Percentiles rank a stretch among this genome's conserved stretches.
These are phyloP conservation scores for Odontothrips loti DNA, from an alignment of 2,888 invertebrate genomes.

Conservation along the genomic window DNA sequence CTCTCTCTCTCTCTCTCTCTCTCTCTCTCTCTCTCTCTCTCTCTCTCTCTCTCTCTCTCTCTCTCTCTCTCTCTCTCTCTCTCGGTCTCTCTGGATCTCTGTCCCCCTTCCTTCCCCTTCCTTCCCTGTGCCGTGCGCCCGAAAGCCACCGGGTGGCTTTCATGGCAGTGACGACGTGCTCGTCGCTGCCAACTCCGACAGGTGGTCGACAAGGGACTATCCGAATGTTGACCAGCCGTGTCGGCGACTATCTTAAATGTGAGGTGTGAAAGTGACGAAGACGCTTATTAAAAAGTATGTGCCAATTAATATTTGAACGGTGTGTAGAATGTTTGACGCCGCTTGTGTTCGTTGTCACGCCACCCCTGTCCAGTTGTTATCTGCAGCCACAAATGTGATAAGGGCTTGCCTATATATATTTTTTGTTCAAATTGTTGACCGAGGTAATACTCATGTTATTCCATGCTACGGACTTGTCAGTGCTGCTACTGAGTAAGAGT, in stretches of 20 bases:
- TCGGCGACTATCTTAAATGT: not conserved
- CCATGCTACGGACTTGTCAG: too few relatives aligned
- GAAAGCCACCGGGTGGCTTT: constrained; percentile 16
- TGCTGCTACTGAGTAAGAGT: too few relatives aligned
- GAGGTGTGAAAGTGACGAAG: not conserved
- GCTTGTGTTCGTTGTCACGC: not conserved
- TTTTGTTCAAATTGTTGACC: too few relatives aligned
- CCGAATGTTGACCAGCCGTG: not conserved
- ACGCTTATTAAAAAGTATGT: constrained; percentile 15
- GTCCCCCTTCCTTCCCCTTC: not conserved
- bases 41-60: too few relatives aligned
- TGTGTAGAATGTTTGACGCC: not conserved
- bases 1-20: not conserved
- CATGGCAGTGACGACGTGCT: not conserved
- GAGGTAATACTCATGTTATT: too few relatives aligned
- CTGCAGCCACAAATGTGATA: too few relatives aligned
- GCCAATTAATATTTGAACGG: not conserved
- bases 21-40: not conserved
- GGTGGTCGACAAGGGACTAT: not conserved
- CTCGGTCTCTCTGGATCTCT: not conserved
- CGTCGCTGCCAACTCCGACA: not conserved
- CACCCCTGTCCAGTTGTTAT: not conserved
- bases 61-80: not conserved
- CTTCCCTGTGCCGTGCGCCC: not conserved
- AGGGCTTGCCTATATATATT: too few relatives aligned